These are phyloP conservation scores for Dysidea cf. avara DNA, from an alignment of 37 sponge, comb jelly and placozoan genomes.

Conservation along the genomic window DNA sequence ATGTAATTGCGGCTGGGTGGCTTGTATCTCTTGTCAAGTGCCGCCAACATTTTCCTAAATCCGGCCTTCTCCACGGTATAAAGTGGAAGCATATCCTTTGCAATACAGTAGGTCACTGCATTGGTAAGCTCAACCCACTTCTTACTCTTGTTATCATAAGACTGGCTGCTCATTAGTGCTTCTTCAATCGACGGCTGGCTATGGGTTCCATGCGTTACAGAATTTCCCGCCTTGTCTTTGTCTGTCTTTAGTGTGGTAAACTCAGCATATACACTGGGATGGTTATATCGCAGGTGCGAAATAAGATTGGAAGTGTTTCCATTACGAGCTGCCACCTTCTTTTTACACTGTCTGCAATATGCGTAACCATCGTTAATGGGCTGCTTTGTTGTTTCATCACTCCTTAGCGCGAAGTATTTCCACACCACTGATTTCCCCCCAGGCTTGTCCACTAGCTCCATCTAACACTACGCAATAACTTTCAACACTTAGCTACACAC, in stretches of 20 bases:
- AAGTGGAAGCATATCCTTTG: constrained; percentile 18
- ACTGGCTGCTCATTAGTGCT: neutral
- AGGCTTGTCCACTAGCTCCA: constrained; percentile 11
- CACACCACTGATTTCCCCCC: constrained; percentile 21
- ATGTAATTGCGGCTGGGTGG: constrained; percentile 24
- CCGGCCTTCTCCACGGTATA: constrained; percentile 31
- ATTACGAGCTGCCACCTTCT: constrained; percentile 5
- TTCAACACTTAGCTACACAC: neutral
- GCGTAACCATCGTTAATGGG: constrained; percentile 16
- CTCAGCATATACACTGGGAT: constrained; percentile 9
- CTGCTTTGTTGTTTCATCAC: neutral
- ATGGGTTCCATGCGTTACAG: neutral
- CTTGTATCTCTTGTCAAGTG: constrained; percentile 24
- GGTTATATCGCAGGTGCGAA: constrained; percentile 13
- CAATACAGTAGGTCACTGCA: constrained; percentile 28
- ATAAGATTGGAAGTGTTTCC: constrained; percentile 40
- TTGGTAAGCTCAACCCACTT: constrained; percentile 45
- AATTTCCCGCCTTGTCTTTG: constrained; percentile 1
- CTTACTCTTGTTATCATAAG: constrained; percentile 16
- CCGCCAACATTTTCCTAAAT: constrained; percentile 9
- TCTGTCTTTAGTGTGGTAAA: neutral
- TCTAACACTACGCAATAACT: too few relatives aligned
- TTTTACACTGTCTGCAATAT: constrained; percentile 4
- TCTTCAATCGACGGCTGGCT: constrained; percentile 17
- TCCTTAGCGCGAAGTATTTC: neutral